Evolutionary conservation across 2,888 invertebrate genomes (phyloP).

Genomic region (Papilio elwesi): DNA sequence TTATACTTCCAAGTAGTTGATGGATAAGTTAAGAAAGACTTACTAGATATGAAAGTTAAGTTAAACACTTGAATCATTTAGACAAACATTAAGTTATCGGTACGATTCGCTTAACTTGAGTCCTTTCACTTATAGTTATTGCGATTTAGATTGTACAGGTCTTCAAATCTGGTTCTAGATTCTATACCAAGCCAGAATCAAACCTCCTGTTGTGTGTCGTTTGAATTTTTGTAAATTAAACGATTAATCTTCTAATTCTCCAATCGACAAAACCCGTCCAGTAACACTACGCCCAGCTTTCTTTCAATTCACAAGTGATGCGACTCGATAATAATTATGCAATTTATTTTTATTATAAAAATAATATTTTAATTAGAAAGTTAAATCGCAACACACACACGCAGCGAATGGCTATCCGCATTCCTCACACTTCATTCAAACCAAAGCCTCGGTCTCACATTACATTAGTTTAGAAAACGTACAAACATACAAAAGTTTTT

Average conservation of each 20-base stretch:
- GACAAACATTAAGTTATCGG: constrained; percentile 20
- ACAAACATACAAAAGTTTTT: neutral
- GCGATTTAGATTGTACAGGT: neutral
- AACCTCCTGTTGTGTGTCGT: no score
- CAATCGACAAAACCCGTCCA: neutral
- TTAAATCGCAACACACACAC: neutral
- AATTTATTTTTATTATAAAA: neutral
- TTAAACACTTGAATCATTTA: constrained; percentile 14
- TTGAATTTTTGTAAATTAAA: neutral
- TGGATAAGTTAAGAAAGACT: neutral
- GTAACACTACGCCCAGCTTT: neutral
- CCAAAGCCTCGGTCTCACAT: neutral
- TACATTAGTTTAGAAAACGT: no score
- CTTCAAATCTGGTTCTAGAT: neutral
- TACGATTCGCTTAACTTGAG: constrained; percentile 6
- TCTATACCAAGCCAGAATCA: neutral
- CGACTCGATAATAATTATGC: neutral
- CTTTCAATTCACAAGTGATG: constrained; percentile 1
- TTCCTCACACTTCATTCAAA: neutral
- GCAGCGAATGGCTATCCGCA: neutral
- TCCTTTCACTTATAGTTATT: constrained; percentile 11
- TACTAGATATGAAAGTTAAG: constrained; percentile 14
- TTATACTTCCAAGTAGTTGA: neutral
- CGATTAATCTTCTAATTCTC: neutral
- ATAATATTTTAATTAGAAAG: neutral